Conservation (phyloP, 2,888 invertebrate genomes). For the Chloroclystis v-ata region DNA sequence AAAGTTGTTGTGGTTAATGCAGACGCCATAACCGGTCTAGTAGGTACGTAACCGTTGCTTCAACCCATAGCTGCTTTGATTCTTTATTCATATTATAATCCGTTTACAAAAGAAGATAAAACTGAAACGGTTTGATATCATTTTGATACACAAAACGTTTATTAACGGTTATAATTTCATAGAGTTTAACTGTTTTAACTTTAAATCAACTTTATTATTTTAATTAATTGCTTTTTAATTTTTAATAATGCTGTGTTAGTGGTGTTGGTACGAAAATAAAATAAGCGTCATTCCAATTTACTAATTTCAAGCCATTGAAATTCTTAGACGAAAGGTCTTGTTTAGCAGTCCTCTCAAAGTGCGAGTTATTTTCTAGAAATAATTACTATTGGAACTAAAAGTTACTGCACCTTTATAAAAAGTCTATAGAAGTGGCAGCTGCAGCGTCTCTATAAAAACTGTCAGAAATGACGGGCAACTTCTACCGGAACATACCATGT, state of each 20-base stretch:
- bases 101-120: slow-evolving; percentile 48
- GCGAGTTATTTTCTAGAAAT: background rate
- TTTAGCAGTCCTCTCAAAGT: background rate
- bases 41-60: slow-evolving; percentile 34
- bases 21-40: slow-evolving; percentile 31
- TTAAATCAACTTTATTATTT: no score
- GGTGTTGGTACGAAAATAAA: no score
- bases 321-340: no score
- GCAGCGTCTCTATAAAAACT: slow-evolving; percentile 27
- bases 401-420: slow-evolving; percentile 10
- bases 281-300: no score
- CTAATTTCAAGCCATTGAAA: no score
- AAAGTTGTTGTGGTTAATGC: slow-evolving; percentile 23
- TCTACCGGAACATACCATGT: slow-evolving; percentile 17
- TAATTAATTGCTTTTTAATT: no score
- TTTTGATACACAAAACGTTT: no score
- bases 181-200: no score
- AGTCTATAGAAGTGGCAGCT: slow-evolving; percentile 21
- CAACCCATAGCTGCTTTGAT: slow-evolving; percentile 55
- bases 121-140: slow-evolving; percentile 29
- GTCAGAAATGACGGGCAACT: slow-evolving; percentile 25
- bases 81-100: slow-evolving; percentile 53
- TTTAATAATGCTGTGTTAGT: no score
- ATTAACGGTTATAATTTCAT: background rate
- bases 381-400: background rate